Evolutionary conservation across 2,113 vertebrate genomes (phyloP), one percentile per base, ranked within the genome.

Genomic region (Rallus limicola): DNA sequence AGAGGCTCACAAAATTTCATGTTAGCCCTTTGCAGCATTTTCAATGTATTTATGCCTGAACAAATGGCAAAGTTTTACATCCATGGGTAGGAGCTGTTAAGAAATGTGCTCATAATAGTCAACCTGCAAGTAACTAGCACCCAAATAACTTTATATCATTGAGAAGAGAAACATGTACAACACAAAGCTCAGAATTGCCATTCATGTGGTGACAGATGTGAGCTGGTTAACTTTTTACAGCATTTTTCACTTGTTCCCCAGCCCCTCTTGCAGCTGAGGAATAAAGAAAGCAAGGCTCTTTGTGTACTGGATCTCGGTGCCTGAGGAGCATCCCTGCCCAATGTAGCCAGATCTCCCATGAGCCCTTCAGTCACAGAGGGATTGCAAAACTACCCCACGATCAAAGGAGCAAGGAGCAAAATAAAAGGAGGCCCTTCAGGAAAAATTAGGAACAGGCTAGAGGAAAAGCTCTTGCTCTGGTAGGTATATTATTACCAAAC

Each of bases 311-410:
- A 52, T 25, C 28, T 0, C 3, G 21, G 23, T 0, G 1, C 28
- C 31, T 21, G 63, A 16, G 5, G 20, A 70, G 14, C 4, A 12
- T 2, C 28, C 23, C 31, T 81, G 58, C 13, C 52, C 9, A 31
- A 31, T 0, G 0, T 2, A 1, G 28, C 0, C 0, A 29, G 19
- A 28, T 86, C 40, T 78, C 31, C 64, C 8, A 2, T 2, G 19
- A 84, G 56, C 63, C 36, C 18, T 71, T 5, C 15, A 65, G 26
- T 34, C 12, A 1, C 4, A 13, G 34, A 34, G 15, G 4, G 6
- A 60, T 2, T 7, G 16, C 17, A 12, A 79, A 71, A 11, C 0
- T 0, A 79, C 20, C n/a, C 10, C 18, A 44, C 1, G 0, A 14
- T 25, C 53, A 64, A 16, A 29, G 10, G 13, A 52, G 13, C 0